Percentiles rank a stretch among this genome's conserved stretches.
Evolutionary conservation across 2,888 invertebrate genomes (phyloP).

Genomic region (Polyploca ridens): DNA sequence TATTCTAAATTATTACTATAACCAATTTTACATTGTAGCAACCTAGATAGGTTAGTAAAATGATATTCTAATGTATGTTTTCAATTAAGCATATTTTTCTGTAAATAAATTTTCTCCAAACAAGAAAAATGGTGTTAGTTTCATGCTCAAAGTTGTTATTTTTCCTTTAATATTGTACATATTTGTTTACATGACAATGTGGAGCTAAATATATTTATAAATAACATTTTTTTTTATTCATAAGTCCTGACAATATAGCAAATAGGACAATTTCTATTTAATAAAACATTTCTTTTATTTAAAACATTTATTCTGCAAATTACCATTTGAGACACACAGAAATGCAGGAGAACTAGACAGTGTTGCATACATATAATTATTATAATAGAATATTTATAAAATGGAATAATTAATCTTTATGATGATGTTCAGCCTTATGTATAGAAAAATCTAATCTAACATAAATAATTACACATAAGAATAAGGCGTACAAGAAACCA

Average conservation of each 20-base stretch:
- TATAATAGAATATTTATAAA: conserved; percentile 37
- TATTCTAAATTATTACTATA: background rate
- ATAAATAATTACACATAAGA: conserved; percentile 96
- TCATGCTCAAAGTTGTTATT: conserved; percentile 8
- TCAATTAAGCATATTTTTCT: background rate
- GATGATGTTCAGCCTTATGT: conserved; percentile 86
- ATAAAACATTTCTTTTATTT: conserved; percentile 31
- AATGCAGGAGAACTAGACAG: conserved; percentile 57
- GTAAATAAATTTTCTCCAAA: background rate
- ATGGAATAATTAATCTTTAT: conserved; percentile 73
- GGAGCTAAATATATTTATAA: conserved; percentile 1
- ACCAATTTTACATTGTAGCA: background rate
- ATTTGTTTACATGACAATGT: background rate
- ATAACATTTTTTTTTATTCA: background rate
- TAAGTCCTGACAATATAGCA: background rate
- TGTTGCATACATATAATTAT: conserved; percentile 44
- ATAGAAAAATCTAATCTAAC: conserved; percentile 98
- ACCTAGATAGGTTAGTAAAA: background rate
- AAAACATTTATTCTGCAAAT: conserved; percentile 58
- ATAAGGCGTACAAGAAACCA: conserved; percentile 94
- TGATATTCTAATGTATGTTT: background rate
- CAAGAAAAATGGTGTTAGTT: conserved; percentile 2
- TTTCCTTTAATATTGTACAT: background rate
- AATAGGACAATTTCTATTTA: conserved; percentile 18
- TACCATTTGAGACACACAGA: conserved; percentile 49